phyloP scores from a whole-genome alignment of 1,140 invertebrate genomes.

The Caenorhabditis elegans region DNA sequence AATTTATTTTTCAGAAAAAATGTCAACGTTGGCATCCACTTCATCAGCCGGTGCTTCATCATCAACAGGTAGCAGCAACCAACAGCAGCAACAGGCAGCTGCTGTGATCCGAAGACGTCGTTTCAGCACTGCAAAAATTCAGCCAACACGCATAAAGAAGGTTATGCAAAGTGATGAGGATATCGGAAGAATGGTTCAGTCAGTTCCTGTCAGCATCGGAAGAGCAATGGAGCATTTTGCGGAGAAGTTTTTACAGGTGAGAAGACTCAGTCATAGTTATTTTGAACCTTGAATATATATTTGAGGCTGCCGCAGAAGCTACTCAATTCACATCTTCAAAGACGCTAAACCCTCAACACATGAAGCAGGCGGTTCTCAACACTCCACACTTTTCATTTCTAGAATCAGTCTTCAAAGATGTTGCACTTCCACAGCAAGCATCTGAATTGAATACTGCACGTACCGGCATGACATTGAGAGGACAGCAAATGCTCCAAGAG shows the following conservation, averaged over 20 bases:
- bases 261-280: background rate
- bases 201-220: constrained; percentile 64
- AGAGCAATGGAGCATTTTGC: constrained; percentile 66
- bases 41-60: background rate
- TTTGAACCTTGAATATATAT: background rate
- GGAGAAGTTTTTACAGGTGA: constrained; percentile 57
- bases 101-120: constrained; percentile 61
- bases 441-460: background rate
- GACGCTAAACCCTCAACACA: constrained; percentile 60
- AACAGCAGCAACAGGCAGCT: background rate
- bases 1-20: background rate
- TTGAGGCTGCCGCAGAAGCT: constrained; percentile 7
- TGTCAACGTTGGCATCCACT: background rate
- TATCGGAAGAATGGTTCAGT: constrained; percentile 65
- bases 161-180: constrained; percentile 66
- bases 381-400: constrained; percentile 57
- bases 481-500: background rate
- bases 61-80: background rate
- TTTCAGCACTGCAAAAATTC: constrained; percentile 62
- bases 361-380: constrained; percentile 52
- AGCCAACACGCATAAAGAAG: constrained; percentile 64
- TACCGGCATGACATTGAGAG: background rate
- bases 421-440: constrained; percentile 10
- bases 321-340: constrained; percentile 43
- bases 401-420: constrained; percentile 51